Base-by-base conservation (phyloP, 2,113 vertebrate genomes). In the Sisor rabdophorus region DNA sequence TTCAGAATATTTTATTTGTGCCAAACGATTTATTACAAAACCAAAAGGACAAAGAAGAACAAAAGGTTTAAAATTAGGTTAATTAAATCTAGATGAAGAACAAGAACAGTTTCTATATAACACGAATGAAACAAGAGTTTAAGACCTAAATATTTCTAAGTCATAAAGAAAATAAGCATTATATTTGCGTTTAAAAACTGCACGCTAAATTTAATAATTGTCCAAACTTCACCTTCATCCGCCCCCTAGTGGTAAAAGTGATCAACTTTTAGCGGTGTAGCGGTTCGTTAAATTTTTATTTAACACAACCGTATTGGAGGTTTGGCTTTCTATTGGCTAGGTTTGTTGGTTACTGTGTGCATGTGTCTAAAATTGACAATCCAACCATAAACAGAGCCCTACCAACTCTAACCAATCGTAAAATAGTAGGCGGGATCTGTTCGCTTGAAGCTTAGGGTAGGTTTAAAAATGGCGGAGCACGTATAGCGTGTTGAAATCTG, bases 391-490 rank as follows among this genome's bases (percentile, higher is more conserved):
- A 5, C 65, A 50, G 44, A 68, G 12, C 9, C 15, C 16, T 2
- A 20, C 17, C 0, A 19, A 12, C 1, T 5, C 17, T 26, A 73
- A n/a, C 54, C 55, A 73, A 60, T 59, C 36, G 22, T 48, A 30
- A 24, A 11, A 24, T 40, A 50, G 24, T 30, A 48, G 72, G 72
- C 56, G 72, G 56, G 58, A 10, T 32, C 28, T 60, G n/a, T 26
- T 44, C 3, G 4, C 0, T 4, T 4, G 10, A 50, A 16, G 2
- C 28, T 7, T 30, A 9, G 3, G 40, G 15, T 11, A 9, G 9
- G 24, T 61, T 56, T 78, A 77, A 77, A 83, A 17, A 83, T 83
- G 81, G 81, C 81, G 71, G 53, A 71, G 19, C 56, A 54, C 40
- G 52, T 70, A 20, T 59, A 59, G 69, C 32, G 70, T 59, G 13